Evolutionary conservation across 2,113 vertebrate genomes (phyloP).

Genomic region (Xiphias gladius): DNA sequence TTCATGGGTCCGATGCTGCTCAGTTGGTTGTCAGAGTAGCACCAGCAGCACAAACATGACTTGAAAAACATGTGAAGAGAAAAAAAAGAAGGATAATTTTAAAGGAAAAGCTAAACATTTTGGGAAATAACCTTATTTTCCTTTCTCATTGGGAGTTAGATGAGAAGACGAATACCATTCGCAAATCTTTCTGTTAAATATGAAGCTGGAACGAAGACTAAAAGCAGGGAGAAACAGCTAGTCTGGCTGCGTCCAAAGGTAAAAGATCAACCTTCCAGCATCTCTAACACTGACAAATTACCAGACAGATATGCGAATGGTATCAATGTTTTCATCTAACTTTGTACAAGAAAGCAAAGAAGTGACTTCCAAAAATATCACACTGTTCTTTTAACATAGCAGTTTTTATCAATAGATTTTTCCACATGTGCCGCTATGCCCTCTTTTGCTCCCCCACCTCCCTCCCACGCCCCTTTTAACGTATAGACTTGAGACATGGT

Average conservation of each 20-base stretch:
- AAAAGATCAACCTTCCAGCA: background rate
- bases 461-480: background rate
- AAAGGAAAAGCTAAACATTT: background rate
- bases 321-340: background rate
- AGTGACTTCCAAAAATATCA: background rate
- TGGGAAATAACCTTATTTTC: background rate
- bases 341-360: background rate
- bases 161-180: background rate
- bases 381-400: background rate
- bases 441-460: background rate
- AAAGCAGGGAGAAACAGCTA: background rate
- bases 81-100: constrained; percentile 26
- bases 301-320: background rate
- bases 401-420: background rate
- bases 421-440: background rate
- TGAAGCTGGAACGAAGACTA: background rate
- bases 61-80: constrained; percentile 57
- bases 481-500: constrained; percentile 53
- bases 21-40: constrained; percentile 78
- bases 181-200: background rate
- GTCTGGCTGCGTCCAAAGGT: background rate
- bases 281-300: too few species aligned
- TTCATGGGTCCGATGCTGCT: constrained; percentile 83
- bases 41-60: constrained; percentile 87
- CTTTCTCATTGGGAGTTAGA: background rate